phyloP scores from a whole-genome alignment of 2,888 invertebrate genomes.

The Incurvaria masculella region DNA sequence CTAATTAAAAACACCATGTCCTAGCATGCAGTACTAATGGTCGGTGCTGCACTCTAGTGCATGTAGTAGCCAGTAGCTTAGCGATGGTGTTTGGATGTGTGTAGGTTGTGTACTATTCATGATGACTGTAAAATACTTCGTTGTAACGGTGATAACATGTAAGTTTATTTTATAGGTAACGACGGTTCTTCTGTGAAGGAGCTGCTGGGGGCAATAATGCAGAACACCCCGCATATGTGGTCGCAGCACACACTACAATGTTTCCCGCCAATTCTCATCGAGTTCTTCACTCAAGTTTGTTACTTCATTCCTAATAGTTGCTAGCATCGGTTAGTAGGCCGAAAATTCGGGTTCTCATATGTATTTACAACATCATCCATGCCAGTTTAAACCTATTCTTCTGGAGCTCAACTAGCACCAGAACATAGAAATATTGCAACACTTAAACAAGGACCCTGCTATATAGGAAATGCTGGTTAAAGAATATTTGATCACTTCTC shows the following conservation, averaged over 20 bases:
- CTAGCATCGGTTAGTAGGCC: too few relatives aligned
- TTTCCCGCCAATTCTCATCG: slow-evolving; percentile 85
- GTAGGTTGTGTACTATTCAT: background rate
- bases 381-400: too few relatives aligned
- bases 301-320: background rate
- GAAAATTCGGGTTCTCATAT: too few relatives aligned
- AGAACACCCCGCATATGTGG: slow-evolving; percentile 95
- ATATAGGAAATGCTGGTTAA: too few relatives aligned
- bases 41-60: background rate
- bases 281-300: slow-evolving; percentile 76
- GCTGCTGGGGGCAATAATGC: slow-evolving; percentile 83
- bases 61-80: background rate
- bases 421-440: too few relatives aligned
- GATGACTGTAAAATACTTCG: background rate
- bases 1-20: too few relatives aligned
- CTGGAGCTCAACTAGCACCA: too few relatives aligned
- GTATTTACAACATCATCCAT: too few relatives aligned
- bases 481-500: too few relatives aligned
- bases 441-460: too few relatives aligned
- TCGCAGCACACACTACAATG: slow-evolving; percentile 89
- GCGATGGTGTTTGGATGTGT: background rate
- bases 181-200: slow-evolving; percentile 87
- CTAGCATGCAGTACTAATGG: background rate
- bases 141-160: background rate
- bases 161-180: slow-evolving; percentile 27